Percentiles rank a stretch among this genome's conserved stretches.
Conservation (phyloP, 2,888 invertebrate genomes). For the Macaria notata region DNA sequence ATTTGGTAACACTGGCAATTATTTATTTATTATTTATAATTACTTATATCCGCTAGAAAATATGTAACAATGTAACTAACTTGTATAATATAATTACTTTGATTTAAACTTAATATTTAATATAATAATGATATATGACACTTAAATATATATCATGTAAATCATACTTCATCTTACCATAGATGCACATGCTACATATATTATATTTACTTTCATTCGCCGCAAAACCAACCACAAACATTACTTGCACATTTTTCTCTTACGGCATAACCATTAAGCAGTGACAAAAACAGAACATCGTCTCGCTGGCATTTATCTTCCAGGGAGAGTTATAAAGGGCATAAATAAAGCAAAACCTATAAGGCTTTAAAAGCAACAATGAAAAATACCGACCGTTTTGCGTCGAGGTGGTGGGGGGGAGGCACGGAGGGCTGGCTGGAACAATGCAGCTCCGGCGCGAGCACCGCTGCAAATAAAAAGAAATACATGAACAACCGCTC, state of each 20-base stretch:
- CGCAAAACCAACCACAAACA: constrained; percentile 9
- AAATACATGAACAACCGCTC: constrained; percentile 75
- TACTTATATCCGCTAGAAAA: too few relatives aligned
- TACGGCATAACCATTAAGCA: constrained; percentile 54
- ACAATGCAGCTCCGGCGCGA: constrained; percentile 72
- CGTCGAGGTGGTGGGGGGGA: constrained; percentile 54
- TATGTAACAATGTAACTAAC: too few relatives aligned
- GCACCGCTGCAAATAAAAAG: constrained; percentile 72
- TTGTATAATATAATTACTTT: too few relatives aligned
- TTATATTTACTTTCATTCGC: background rate
- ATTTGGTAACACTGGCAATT: too few relatives aligned
- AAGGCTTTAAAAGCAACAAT: constrained; percentile 79
- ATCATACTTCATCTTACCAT: too few relatives aligned
- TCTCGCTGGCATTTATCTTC: constrained; percentile 69
- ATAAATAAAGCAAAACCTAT: constrained; percentile 81
- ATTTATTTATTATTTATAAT: too few relatives aligned
- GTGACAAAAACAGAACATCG: constrained; percentile 69
- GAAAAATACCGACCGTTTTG: constrained; percentile 82
- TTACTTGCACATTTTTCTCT: constrained; percentile 25
- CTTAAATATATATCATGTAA: too few relatives aligned
- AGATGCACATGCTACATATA: background rate
- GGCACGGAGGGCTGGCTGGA: constrained; percentile 53
- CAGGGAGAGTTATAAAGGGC: constrained; percentile 73
- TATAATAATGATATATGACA: too few relatives aligned
- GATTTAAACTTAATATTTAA: too few relatives aligned